Conservation (phyloP, 1,140 invertebrate genomes). For the Drosophila elegans region DNA sequence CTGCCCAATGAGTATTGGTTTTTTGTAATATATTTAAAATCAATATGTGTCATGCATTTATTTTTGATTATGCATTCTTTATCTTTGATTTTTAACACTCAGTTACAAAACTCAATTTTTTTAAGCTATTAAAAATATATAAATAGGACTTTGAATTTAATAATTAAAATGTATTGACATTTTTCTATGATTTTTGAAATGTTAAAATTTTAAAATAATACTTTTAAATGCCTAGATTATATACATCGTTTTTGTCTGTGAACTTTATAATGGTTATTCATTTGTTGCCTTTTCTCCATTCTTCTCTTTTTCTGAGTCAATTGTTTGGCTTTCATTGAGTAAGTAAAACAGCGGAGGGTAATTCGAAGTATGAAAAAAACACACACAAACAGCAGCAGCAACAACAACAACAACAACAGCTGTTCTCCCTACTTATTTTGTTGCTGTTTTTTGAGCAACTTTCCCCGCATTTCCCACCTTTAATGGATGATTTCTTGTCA, state of each 20-base stretch:
- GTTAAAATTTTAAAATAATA: too few relatives aligned
- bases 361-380: background rate
- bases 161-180: too few relatives aligned
- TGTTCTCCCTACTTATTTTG: conserved; percentile 8
- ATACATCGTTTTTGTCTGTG: background rate
- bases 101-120: too few relatives aligned
- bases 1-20: too few relatives aligned
- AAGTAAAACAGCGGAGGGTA: background rate
- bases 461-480: conserved; percentile 17
- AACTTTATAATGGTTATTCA: conserved; percentile 3
- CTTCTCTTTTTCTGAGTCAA: background rate
- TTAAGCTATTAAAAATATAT: too few relatives aligned
- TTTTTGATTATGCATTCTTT: too few relatives aligned
- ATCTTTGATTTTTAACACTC: too few relatives aligned
- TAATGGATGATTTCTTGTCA: conserved; percentile 8
- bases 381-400: conserved; percentile 1
- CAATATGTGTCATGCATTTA: too few relatives aligned
- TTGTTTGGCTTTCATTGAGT: conserved; percentile 21
- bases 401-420: conserved; percentile 52
- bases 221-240: too few relatives aligned
- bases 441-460: conserved; percentile 5
- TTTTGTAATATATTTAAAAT: too few relatives aligned
- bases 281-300: conserved; percentile 8
- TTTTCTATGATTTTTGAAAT: too few relatives aligned
- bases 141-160: too few relatives aligned